phyloP scores from a whole-genome alignment of 2,888 invertebrate species.

The Hydrotaea cyrtoneurina region DNA sequence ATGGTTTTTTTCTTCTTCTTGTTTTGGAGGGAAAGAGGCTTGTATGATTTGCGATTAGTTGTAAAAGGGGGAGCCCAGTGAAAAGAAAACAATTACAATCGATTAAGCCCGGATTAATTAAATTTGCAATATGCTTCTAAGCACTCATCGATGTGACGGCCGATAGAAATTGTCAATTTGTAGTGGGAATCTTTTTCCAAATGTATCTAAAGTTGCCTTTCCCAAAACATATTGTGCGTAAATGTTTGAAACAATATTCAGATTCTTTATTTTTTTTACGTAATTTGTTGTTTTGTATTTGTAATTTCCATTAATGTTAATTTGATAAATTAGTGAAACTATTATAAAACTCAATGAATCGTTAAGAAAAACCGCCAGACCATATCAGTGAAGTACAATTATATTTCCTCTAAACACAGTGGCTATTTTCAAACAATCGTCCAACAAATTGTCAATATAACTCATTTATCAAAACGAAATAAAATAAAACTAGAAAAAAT shows the following conservation, averaged over 20 bases:
- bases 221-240: not conserved
- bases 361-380: slow-evolving; percentile 19
- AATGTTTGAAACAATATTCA: too few species aligned
- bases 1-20: not conserved
- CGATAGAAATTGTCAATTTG: too few species aligned
- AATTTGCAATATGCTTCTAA: too few species aligned
- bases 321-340: slow-evolving; percentile 60
- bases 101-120: too few species aligned
- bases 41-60: not conserved
- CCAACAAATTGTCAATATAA: slow-evolving; percentile 10
- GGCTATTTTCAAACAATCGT: slow-evolving; percentile 44
- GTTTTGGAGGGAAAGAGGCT: not conserved
- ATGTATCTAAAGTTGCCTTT: too few species aligned
- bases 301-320: slow-evolving; percentile 50
- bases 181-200: too few species aligned
- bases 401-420: slow-evolving; percentile 40
- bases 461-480: slow-evolving; percentile 17
- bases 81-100: not conserved
- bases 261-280: not conserved
- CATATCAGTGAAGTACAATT: not conserved
- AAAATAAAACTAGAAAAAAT: not conserved
- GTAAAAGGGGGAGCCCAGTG: too few species aligned
- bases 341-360: slow-evolving; percentile 63
- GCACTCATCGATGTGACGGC: too few species aligned
- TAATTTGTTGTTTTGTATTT: not conserved